phyloP scores from a whole-genome alignment of 2,797 vertebrate species.

The Silurus aristotelis region DNA sequence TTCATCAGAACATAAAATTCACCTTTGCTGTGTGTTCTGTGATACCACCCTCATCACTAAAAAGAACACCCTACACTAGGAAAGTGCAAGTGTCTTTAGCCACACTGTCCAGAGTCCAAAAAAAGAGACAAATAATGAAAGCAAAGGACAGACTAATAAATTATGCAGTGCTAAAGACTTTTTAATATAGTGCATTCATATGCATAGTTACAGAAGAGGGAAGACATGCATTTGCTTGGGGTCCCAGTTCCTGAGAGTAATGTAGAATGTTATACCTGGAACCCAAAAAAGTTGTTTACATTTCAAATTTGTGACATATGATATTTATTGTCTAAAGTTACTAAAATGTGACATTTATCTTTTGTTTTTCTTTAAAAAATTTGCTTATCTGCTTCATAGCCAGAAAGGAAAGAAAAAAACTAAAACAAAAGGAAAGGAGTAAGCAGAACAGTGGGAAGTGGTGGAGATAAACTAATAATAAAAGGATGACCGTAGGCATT shows the following conservation, averaged over 20 bases:
- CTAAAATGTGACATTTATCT: not conserved
- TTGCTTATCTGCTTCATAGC: not conserved
- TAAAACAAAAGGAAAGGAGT: not conserved
- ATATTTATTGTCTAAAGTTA: not conserved
- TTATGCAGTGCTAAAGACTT: not conserved
- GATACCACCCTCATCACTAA: not conserved
- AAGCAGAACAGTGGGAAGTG: not conserved
- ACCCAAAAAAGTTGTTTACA: not conserved
- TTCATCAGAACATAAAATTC: not conserved
- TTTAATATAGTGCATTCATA: not conserved
- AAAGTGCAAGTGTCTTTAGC: not conserved
- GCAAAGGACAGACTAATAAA: constrained; percentile 1
- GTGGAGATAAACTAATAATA: not conserved
- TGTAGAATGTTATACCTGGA: not conserved
- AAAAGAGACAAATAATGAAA: constrained; percentile 25
- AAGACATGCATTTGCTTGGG: not conserved
- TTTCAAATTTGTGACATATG: too few relatives aligned
- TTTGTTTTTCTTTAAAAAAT: not conserved
- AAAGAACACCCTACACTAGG: not conserved
- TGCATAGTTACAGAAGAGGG: not conserved
- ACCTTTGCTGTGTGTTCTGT: not conserved
- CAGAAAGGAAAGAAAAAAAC: not conserved
- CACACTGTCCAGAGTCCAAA: not conserved
- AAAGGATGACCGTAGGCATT: not conserved
- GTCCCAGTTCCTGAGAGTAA: not conserved